Conservation (phyloP, 2,797 vertebrate species). For the Oophaga sylvatica region DNA sequence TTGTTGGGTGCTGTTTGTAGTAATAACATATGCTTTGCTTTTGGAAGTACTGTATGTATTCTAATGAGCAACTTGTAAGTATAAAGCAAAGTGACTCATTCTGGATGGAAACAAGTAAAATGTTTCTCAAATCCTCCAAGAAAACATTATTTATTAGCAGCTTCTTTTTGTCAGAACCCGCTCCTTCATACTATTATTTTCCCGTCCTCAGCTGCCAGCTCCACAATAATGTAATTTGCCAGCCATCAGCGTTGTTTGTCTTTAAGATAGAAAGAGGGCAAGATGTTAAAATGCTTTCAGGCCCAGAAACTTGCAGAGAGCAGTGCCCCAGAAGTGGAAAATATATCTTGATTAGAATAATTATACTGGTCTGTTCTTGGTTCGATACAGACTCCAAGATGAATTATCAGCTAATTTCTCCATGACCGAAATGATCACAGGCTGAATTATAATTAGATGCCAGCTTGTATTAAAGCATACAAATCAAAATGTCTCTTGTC, state of each 20-base stretch:
- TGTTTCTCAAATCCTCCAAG: constrained; percentile 13
- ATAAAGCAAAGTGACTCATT: background rate
- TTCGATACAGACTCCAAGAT: constrained; percentile 72
- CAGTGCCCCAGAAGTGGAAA: constrained; percentile 69
- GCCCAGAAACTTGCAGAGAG: constrained; percentile 68
- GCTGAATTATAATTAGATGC: constrained; percentile 74
- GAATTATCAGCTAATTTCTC: constrained; percentile 76
- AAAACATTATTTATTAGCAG: constrained; percentile 52
- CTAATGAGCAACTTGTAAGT: background rate
- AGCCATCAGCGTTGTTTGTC: constrained; percentile 62
- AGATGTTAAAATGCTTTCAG: constrained; percentile 69
- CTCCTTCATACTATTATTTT: background rate
- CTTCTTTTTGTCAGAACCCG: constrained; percentile 48
- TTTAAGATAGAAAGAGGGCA: constrained; percentile 63
- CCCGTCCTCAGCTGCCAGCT: constrained; percentile 54
- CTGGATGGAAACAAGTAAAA: background rate
- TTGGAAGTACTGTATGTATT: background rate
- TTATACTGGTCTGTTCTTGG: constrained; percentile 72
- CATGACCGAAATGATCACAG: constrained; percentile 74
- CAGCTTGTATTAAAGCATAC: constrained; percentile 76
- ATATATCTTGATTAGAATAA: constrained; percentile 76
- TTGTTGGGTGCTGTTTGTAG: background rate
- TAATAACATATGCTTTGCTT: background rate
- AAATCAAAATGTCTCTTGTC: constrained; percentile 70
- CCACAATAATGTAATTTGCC: background rate